Evolutionary conservation across 2,113 vertebrate species (phyloP).

Genomic region (Dolichallabes microphthalmus): DNA sequence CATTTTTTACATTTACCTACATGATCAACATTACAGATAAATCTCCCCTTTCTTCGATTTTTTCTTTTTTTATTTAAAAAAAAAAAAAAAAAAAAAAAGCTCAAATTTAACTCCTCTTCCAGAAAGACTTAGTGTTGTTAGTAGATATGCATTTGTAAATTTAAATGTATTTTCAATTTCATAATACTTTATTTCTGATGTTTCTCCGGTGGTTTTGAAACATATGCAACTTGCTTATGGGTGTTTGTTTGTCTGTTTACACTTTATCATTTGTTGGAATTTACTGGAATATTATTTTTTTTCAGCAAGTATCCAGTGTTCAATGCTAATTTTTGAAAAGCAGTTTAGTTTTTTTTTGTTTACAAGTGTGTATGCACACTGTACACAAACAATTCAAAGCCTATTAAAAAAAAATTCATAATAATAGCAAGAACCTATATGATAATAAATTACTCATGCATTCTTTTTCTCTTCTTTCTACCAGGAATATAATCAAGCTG

Average conservation of each 20-base stretch:
- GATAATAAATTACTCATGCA: not conserved
- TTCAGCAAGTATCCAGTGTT: constrained; percentile 56
- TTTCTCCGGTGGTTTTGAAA: not conserved
- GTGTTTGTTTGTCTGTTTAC: constrained; percentile 43
- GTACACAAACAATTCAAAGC: not conserved
- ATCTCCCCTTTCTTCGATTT: not conserved
- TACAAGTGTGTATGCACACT: constrained; percentile 55
- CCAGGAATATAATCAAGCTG: constrained; percentile 39
- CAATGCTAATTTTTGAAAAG: constrained; percentile 64
- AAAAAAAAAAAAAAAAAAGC: too few relatives aligned
- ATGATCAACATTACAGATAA: not conserved
- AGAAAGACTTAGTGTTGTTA: not conserved
- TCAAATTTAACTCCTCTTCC: not conserved
- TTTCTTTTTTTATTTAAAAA: not conserved
- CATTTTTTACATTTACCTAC: not conserved
- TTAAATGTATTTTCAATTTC: not conserved
- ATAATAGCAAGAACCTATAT: not conserved
- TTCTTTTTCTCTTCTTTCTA: constrained; percentile 22
- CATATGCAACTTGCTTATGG: not conserved
- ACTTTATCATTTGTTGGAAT: constrained; percentile 36
- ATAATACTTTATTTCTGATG: not conserved
- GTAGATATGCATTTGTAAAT: not conserved
- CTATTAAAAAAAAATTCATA: not conserved
- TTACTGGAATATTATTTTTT: not conserved
- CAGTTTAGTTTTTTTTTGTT: constrained; percentile 61